These are phyloP conservation scores for Artibeus jamaicensis DNA, from an alignment of 2,797 vertebrate species.

Conservation along the genomic window DNA sequence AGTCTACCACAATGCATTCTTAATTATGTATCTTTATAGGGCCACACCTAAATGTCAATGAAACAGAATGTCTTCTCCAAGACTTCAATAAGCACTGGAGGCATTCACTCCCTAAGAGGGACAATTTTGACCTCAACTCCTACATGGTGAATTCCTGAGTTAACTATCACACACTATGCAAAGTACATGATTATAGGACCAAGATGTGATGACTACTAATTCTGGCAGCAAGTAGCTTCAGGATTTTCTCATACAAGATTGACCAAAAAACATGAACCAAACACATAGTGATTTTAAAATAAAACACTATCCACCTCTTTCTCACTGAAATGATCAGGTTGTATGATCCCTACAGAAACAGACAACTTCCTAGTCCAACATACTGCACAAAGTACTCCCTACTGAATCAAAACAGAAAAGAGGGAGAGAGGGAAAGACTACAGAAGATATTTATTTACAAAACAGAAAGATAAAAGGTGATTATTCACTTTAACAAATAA, in stretches of 20 bases:
- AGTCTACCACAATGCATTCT: background rate
- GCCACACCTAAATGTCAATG: background rate
- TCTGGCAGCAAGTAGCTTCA: background rate
- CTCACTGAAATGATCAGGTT: background rate
- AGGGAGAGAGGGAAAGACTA: background rate
- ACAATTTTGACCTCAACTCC: background rate
- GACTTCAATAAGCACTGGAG: background rate
- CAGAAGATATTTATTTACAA: background rate
- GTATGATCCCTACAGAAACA: background rate
- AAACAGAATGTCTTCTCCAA: background rate
- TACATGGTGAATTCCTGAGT: background rate
- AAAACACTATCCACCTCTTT: background rate
- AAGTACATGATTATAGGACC: background rate
- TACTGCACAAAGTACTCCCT: background rate
- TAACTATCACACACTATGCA: background rate
- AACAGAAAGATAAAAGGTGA: background rate
- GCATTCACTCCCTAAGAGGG: background rate
- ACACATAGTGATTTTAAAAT: background rate
- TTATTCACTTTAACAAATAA: background rate
- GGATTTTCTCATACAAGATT: conserved; percentile 2
- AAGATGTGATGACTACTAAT: background rate
- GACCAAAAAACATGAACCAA: conserved; percentile 43
- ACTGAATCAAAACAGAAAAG: background rate
- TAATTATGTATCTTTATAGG: background rate
- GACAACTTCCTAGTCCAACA: background rate